These are phyloP conservation scores for Podocnemis expansa DNA, from an alignment of 2,113 vertebrate species.

Conservation along the genomic window DNA sequence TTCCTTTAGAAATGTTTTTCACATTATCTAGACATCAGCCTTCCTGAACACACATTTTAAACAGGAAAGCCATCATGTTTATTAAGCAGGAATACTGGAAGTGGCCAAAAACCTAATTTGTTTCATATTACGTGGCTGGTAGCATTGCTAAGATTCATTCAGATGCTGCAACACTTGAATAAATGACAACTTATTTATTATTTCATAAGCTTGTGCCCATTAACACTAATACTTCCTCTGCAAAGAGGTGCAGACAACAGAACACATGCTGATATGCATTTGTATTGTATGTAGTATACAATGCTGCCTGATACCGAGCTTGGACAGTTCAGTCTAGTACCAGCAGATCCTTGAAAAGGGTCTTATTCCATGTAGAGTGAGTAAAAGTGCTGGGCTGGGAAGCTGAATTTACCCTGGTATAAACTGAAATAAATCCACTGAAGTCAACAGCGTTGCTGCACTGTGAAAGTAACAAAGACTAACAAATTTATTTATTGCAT, in stretches of 20 bases:
- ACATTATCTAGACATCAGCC: slow-evolving; percentile 38
- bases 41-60: slow-evolving; percentile 36
- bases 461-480: too few relatives aligned
- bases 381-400: slow-evolving; percentile 5
- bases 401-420: neutral
- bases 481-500: too few relatives aligned
- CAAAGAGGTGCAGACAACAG: slow-evolving; percentile 37
- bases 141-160: slow-evolving; percentile 52
- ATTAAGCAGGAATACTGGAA: slow-evolving; percentile 26
- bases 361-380: neutral
- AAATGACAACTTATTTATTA: slow-evolving; percentile 54
- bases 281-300: neutral
- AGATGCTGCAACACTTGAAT: neutral
- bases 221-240: slow-evolving; percentile 57
- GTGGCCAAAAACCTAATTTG: slow-evolving; percentile 46
- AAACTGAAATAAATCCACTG: neutral
- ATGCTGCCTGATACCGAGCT: slow-evolving; percentile 40
- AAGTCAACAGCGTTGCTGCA: neutral
- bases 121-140: neutral
- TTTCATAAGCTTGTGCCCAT: slow-evolving; percentile 30
- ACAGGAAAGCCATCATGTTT: slow-evolving; percentile 12
- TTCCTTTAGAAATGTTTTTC: neutral
- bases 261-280: neutral
- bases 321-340: neutral
- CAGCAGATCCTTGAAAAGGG: slow-evolving; percentile 15